Conservation (phyloP, 1,140 invertebrate species). For the Vanessa tameamea region DNA sequence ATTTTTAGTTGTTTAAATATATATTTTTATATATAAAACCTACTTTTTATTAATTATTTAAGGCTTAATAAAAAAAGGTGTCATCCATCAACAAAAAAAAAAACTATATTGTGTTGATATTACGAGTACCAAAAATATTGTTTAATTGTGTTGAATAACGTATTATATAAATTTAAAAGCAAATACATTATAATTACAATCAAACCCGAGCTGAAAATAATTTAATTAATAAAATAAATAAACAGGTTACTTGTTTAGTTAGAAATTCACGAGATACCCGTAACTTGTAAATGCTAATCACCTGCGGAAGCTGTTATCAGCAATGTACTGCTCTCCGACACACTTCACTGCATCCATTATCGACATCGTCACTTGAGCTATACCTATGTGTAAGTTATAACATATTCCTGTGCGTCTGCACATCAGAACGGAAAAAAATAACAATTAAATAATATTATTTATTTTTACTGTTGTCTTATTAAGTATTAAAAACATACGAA, state of each 20-base stretch:
- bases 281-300: constrained; percentile 36
- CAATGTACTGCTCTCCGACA: constrained; percentile 26
- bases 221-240: neutral
- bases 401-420: neutral
- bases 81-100: too few species aligned
- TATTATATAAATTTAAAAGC: neutral
- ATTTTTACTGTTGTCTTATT: too few species aligned
- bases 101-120: too few species aligned
- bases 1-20: too few species aligned
- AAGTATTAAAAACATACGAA: too few species aligned
- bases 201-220: neutral
- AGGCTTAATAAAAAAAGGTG: too few species aligned
- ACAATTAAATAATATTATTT: too few species aligned
- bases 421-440: neutral
- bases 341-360: constrained; percentile 37
- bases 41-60: too few species aligned
- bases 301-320: constrained; percentile 38
- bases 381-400: neutral
- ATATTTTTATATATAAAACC: too few species aligned
- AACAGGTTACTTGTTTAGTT: neutral
- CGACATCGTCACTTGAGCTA: constrained; percentile 7
- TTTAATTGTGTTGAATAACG: too few species aligned
- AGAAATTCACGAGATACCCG: constrained; percentile 6
- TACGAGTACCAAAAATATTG: too few species aligned
- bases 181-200: neutral